Percentiles rank a stretch among this genome's conserved stretches.
Conservation (phyloP, 2,113 vertebrate species). For the Colaptes auratus region DNA sequence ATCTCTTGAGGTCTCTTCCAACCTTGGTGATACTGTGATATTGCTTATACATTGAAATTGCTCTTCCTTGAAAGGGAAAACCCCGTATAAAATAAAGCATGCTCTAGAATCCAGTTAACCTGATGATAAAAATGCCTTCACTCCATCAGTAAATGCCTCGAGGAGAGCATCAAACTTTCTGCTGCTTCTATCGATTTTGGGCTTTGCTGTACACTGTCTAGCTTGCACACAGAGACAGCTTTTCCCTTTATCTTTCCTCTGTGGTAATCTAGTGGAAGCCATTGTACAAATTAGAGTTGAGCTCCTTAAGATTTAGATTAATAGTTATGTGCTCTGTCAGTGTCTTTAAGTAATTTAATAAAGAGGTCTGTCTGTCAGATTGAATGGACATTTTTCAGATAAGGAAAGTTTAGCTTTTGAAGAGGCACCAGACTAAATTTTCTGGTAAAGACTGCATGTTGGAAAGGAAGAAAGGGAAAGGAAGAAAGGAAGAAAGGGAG, state of each 20-base stretch:
- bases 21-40: too few species aligned
- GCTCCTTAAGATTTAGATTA: slow-evolving; percentile 28
- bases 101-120: neutral
- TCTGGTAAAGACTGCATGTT: neutral
- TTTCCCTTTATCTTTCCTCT: slow-evolving; percentile 44
- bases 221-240: slow-evolving; percentile 4
- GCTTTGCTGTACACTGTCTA: neutral
- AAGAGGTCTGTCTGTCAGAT: neutral
- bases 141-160: neutral
- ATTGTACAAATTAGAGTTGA: slow-evolving; percentile 25
- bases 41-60: neutral
- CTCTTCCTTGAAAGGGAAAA: slow-evolving; percentile 10
- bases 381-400: slow-evolving; percentile 18
- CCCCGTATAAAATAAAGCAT: neutral
- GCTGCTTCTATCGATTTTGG: slow-evolving; percentile 29
- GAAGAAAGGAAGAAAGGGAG: neutral
- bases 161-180: neutral
- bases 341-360: slow-evolving; percentile 54
- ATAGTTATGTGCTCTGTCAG: slow-evolving; percentile 19
- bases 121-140: slow-evolving; percentile 13
- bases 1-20: too few species aligned
- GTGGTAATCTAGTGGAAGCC: slow-evolving; percentile 16
- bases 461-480: neutral
- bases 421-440: neutral
- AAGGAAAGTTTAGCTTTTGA: neutral